These are phyloP conservation scores for Drosophila prolongata DNA, from an alignment of 2,888 invertebrate species.

Conservation along the genomic window DNA sequence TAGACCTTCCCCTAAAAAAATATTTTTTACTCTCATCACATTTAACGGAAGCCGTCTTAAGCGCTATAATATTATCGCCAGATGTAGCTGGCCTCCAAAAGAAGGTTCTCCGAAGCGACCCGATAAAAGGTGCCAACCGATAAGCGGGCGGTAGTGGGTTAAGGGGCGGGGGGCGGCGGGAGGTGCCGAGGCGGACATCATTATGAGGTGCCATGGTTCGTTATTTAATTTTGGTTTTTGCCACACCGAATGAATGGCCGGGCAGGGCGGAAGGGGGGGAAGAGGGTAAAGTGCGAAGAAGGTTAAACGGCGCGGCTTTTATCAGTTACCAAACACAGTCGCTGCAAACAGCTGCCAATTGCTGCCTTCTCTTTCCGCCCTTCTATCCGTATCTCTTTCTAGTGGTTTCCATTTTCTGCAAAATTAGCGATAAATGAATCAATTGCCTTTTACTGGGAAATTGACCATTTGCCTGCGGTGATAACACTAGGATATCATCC, in stretches of 20 bases:
- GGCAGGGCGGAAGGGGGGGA: background rate
- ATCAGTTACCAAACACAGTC: slow-evolving; percentile 5
- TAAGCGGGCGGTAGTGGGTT: slow-evolving; percentile 22
- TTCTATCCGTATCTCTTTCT: background rate
- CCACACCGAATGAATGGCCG: slow-evolving; percentile 7
- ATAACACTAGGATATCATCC: slow-evolving; percentile 9
- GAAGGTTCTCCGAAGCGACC: slow-evolving; percentile 20
- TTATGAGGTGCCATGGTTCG: slow-evolving; percentile 20
- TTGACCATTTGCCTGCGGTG: slow-evolving; percentile 16
- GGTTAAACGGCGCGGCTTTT: slow-evolving; percentile 24
- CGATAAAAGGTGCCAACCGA: slow-evolving; percentile 47
- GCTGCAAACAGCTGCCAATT: slow-evolving; percentile 6
- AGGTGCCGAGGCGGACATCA: slow-evolving; percentile 3
- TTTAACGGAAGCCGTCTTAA: background rate
- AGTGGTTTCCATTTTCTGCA: slow-evolving; percentile 26
- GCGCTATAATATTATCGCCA: background rate
- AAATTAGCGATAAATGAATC: slow-evolving; percentile 33
- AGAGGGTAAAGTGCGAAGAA: slow-evolving; percentile 16
- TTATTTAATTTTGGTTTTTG: slow-evolving; percentile 20
- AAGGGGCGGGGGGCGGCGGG: background rate
- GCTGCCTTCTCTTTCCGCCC: background rate
- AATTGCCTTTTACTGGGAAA: slow-evolving; percentile 32
- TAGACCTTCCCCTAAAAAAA: background rate
- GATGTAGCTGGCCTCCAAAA: slow-evolving; percentile 35
- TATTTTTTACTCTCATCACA: no score